These are phyloP conservation scores for Caenorhabditis macrosperma DNA, from an alignment of 2,888 invertebrate genomes.

Conservation along the genomic window DNA sequence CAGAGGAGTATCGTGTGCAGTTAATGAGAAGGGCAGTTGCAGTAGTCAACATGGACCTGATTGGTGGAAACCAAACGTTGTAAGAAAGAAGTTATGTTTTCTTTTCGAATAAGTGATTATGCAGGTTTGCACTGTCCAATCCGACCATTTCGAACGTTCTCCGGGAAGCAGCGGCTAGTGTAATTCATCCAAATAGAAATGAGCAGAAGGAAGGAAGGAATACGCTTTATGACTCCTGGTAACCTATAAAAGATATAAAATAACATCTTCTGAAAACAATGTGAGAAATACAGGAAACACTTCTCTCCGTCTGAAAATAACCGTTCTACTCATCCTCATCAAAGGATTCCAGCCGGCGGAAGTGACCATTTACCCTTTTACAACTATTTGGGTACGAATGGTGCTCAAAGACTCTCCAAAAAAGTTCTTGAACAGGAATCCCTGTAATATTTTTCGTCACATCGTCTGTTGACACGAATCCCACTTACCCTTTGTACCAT, in stretches of 20 bases:
- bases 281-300: slow-evolving; percentile 13
- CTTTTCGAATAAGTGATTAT: not conserved
- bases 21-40: slow-evolving; percentile 80
- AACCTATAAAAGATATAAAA: slow-evolving; percentile 3
- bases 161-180: slow-evolving; percentile 80
- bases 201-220: slow-evolving; percentile 62
- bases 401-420: slow-evolving; percentile 60
- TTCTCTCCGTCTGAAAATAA: slow-evolving; percentile 26
- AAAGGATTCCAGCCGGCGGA: slow-evolving; percentile 80
- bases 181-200: slow-evolving; percentile 69
- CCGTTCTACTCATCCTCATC: slow-evolving; percentile 26
- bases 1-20: slow-evolving; percentile 80
- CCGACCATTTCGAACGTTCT: slow-evolving; percentile 80
- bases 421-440: slow-evolving; percentile 35
- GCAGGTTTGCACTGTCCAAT: slow-evolving; percentile 67
- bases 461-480: slow-evolving; percentile 41
- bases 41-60: slow-evolving; percentile 81
- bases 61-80: slow-evolving; percentile 72
- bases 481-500: slow-evolving; percentile 77
- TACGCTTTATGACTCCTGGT: slow-evolving; percentile 78
- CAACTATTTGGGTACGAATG: slow-evolving; percentile 74
- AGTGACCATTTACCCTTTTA: slow-evolving; percentile 82
- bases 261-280: slow-evolving; percentile 22
- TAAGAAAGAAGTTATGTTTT: slow-evolving; percentile 6
- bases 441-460: slow-evolving; percentile 80